Conservation (phyloP, 2,113 vertebrate species). For the Abramis brama region DNA sequence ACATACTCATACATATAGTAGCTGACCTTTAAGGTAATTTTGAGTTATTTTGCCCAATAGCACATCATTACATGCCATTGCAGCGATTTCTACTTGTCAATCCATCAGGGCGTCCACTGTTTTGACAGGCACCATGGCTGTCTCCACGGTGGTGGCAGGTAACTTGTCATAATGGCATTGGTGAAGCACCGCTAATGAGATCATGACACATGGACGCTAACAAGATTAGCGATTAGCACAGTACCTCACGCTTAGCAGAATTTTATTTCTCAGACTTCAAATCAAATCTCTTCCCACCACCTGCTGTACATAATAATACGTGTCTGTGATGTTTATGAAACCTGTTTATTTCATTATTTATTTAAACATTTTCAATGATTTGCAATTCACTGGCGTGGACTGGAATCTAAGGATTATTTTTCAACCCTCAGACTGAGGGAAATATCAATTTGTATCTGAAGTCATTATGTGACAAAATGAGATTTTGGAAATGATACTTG, state of each 20-base stretch:
- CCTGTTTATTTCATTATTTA: constrained; percentile 3
- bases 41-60: not conserved
- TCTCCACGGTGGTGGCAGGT: constrained; percentile 19
- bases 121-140: constrained; percentile 43
- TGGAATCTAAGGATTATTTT: constrained; percentile 12
- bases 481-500: not conserved
- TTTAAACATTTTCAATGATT: constrained; percentile 21
- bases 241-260: constrained; percentile 17
- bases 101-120: not conserved
- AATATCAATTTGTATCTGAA: constrained; percentile 17
- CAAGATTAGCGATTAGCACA: constrained; percentile 51
- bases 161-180: constrained; percentile 40
- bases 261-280: not conserved
- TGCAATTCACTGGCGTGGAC: not conserved
- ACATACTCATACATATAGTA: constrained; percentile 25
- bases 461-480: not conserved
- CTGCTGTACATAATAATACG: constrained; percentile 30
- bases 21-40: constrained; percentile 40
- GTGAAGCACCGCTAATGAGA: constrained; percentile 45
- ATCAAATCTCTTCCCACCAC: constrained; percentile 37
- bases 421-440: constrained; percentile 10
- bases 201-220: constrained; percentile 50
- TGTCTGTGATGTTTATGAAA: constrained; percentile 5
- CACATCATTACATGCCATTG: constrained; percentile 29
- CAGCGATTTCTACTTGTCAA: constrained; percentile 14